phyloP scores from a whole-genome alignment of 1,140 invertebrate species.

The Limonius californicus region DNA sequence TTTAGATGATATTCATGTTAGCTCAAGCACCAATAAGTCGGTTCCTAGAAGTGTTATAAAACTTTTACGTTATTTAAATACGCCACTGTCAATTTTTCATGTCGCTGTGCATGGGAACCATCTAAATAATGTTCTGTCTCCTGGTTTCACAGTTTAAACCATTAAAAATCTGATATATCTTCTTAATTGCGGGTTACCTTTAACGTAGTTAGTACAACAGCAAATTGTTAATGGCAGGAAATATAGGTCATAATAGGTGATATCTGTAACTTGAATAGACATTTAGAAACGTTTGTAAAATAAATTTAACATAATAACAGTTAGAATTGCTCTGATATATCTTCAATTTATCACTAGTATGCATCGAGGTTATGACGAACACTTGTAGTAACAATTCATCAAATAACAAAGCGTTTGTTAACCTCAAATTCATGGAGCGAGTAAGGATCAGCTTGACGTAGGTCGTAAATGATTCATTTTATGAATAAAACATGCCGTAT shows the following conservation, averaged over 20 bases:
- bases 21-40: background rate
- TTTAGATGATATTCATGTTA: background rate
- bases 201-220: background rate
- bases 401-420: constrained; percentile 1
- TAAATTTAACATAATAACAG: background rate
- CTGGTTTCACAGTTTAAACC: too few species aligned
- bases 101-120: background rate
- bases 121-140: too few species aligned
- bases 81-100: background rate
- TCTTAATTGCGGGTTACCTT: background rate
- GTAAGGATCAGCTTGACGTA: constrained; percentile 7
- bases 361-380: background rate
- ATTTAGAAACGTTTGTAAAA: background rate
- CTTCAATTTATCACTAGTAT: background rate
- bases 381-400: background rate
- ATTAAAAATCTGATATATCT: background rate
- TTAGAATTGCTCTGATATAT: background rate
- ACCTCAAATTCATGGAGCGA: background rate
- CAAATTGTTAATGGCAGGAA: background rate
- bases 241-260: background rate
- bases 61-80: too few species aligned
- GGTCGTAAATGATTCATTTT: constrained; percentile 19
- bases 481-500: constrained; percentile 18
- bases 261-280: background rate
- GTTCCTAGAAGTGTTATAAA: background rate